Evolutionary conservation across 2,888 invertebrate genomes (phyloP).

Genomic region (Halocaridina rubra): DNA sequence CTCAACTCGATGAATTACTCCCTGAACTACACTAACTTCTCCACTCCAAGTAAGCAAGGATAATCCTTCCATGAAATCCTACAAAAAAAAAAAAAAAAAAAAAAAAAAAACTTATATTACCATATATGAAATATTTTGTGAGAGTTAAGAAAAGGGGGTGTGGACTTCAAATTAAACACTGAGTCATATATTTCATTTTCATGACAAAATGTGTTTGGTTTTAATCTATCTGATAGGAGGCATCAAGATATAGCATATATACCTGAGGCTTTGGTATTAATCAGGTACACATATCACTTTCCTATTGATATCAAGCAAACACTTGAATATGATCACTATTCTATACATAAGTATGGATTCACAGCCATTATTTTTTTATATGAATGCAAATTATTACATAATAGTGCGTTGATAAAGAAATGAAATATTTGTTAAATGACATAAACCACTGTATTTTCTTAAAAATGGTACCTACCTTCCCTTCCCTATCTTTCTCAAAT

Average conservation of each 20-base stretch:
- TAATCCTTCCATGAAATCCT: constrained; percentile 51
- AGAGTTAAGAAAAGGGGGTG: background rate
- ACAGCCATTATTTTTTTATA: too few relatives aligned
- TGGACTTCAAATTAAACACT: background rate
- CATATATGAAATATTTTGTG: background rate
- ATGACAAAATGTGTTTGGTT: background rate
- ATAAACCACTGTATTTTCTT: background rate
- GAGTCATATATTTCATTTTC: background rate
- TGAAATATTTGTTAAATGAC: background rate
- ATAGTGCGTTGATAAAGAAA: too few relatives aligned
- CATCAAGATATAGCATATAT: background rate
- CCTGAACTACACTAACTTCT: constrained; percentile 40
- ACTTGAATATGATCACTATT: too few relatives aligned
- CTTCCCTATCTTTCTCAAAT: constrained; percentile 41
- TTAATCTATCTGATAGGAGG: background rate
- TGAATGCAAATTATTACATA: too few relatives aligned
- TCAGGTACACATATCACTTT: too few relatives aligned
- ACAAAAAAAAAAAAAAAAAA: background rate
- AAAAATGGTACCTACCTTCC: too few relatives aligned
- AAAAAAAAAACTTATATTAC: background rate
- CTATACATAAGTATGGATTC: too few relatives aligned
- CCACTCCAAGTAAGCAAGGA: constrained; percentile 43
- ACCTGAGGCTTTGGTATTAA: too few relatives aligned
- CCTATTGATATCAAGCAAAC: too few relatives aligned
- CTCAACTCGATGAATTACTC: background rate